Evolutionary conservation across 2,113 vertebrate genomes (phyloP).

Genomic region (Gallinago media): DNA sequence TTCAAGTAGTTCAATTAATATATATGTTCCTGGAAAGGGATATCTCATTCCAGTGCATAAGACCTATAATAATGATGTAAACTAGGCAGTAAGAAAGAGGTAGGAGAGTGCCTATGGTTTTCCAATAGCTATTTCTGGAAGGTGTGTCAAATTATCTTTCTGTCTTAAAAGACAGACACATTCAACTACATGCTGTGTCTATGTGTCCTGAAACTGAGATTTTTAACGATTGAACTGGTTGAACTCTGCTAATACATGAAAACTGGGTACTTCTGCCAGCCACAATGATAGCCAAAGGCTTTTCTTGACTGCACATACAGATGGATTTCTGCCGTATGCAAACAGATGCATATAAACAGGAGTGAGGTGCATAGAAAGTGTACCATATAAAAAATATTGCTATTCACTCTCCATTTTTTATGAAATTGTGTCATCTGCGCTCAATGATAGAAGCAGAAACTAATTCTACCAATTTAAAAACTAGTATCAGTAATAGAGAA

Average conservation of each 20-base stretch:
- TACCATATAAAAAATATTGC: background rate
- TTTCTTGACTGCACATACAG: background rate
- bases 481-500: background rate
- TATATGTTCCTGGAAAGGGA: accelerated
- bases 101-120: background rate
- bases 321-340: background rate
- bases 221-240: background rate
- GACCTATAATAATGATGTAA: background rate
- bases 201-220: background rate
- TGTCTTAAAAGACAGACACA: background rate
- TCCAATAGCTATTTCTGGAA: background rate
- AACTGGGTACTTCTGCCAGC: background rate
- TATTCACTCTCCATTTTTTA: background rate
- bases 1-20: background rate
- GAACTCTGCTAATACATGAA: background rate
- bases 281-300: background rate
- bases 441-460: background rate
- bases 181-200: background rate
- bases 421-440: background rate
- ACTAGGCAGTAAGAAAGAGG: background rate
- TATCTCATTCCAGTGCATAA: background rate
- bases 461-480: background rate
- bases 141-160: background rate
- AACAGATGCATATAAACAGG: background rate
- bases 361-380: background rate